Base-by-base conservation (phyloP, 2,113 vertebrate genomes). In the Hippocampus zosterae region DNA sequence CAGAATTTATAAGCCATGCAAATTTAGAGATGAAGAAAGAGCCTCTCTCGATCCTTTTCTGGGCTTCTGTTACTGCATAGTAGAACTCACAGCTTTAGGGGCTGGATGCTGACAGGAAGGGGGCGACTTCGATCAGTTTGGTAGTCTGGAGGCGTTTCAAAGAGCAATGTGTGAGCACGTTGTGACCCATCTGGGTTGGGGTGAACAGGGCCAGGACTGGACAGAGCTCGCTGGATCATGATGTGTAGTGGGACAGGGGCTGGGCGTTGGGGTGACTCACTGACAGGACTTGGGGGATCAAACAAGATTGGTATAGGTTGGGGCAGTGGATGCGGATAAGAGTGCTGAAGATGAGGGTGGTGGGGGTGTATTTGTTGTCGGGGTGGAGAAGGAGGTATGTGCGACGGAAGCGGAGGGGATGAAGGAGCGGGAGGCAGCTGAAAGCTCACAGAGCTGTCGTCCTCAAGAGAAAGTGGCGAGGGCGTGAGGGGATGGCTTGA, bases 171-270 rank as follows among this genome's bases (percentile, higher is more conserved):
- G 72, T 99, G 96, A 0, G 97, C 96, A 37, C 95, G 90, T 75
- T 98, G 95, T 0, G 90, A 92, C 7, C 94, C 93, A 2, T 98
- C 96, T 0, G 95, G 88, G 18, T 94, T 91, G 0, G 94, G 94
- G 19, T 93, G 91, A 55, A 89, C 67, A 0, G 95, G 94, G 73
- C 96, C 93, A 0, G 97, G 96, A 65, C 95, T 98, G 65, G 92
- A 92, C 68, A 99, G 87, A 3, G 97, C 97, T 80, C 97, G 91
- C 86, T 99, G 97, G 88, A 98, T 99, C 84, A 96, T 96, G 83
- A 99, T 95, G 83, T 99, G 97, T 74, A 98, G 81, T 0, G 97
- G 96, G 46, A 98, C 57, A 0, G 91, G 92, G 50, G 95, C 91
- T 1, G 95, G 89, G 12, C 94, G 92, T 41, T 88, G 84, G 21